Conservation (phyloP, 1,140 invertebrate species). For the Solen grandis region DNA sequence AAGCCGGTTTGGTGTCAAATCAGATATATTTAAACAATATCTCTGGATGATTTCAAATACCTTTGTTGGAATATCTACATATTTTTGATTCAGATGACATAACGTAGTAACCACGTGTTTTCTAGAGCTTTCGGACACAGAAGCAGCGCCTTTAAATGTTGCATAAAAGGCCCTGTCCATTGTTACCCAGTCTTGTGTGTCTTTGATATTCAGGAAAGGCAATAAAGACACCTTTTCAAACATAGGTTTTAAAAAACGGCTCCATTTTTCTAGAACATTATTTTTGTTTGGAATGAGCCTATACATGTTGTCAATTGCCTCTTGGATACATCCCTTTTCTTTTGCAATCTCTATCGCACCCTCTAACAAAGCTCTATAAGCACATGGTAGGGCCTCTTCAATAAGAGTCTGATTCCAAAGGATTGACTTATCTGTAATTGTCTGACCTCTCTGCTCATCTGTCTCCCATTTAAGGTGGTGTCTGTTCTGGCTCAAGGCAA, state of each 20-base stretch:
- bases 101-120: too few species aligned
- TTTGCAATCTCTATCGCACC: background rate
- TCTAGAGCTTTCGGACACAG: too few species aligned
- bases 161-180: constrained; percentile 11
- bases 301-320: constrained; percentile 10
- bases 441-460: constrained; percentile 32
- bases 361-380: constrained; percentile 32
- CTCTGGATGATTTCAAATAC: too few species aligned
- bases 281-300: background rate
- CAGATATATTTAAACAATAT: too few species aligned
- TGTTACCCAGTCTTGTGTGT: constrained; percentile 7
- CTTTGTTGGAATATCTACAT: too few species aligned
- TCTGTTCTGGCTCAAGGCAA: constrained; percentile 69
- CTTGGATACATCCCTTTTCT: background rate
- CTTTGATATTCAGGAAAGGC: background rate
- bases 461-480: constrained; percentile 70
- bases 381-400: constrained; percentile 58
- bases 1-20: too few species aligned
- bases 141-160: too few species aligned
- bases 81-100: too few species aligned
- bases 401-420: constrained; percentile 69
- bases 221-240: background rate
- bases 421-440: constrained; percentile 59
- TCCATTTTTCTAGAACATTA: constrained; percentile 22
- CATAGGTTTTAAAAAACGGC: background rate